A percentile compares a stretch with the other conserved stretches of the same genome.
These are phyloP conservation scores for Leucophenga varia DNA, from an alignment of 1,140 invertebrate species.

Conservation along the genomic window DNA sequence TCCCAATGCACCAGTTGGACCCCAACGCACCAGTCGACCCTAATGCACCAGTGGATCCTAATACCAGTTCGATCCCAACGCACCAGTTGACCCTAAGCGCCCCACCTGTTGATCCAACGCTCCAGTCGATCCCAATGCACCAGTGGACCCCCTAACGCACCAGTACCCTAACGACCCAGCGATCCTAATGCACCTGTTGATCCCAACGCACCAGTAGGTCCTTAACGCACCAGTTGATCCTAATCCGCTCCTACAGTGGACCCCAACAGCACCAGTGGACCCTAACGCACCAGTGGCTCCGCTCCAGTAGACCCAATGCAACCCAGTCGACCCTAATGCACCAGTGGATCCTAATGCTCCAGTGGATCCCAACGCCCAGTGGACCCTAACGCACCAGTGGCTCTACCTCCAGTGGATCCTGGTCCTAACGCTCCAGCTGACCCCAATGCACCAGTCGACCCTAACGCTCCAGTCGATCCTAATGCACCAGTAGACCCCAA, in stretches of 20 bases:
- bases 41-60: slow-evolving; percentile 9
- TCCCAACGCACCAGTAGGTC: slow-evolving; percentile 16
- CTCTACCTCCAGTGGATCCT: neutral
- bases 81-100: slow-evolving; percentile 11
- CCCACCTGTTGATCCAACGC: slow-evolving; percentile 1
- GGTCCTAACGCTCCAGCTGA: slow-evolving; percentile 9
- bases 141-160: slow-evolving; percentile 10
- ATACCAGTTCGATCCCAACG: slow-evolving; percentile 6
- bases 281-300: slow-evolving; percentile 8
- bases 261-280: slow-evolving; percentile 1
- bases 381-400: slow-evolving; percentile 5
- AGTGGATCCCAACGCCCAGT: slow-evolving; percentile 7
- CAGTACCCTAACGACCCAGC: neutral
- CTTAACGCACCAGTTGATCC: slow-evolving; percentile 10
- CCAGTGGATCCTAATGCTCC: slow-evolving; percentile 12
- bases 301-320: slow-evolving; percentile 3
- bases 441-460: slow-evolving; percentile 13
- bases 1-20: slow-evolving; percentile 1
- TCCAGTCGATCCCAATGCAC: slow-evolving; percentile 15
- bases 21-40: slow-evolving; percentile 11
- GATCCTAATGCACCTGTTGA: slow-evolving; percentile 1
- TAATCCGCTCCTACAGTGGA: slow-evolving; percentile 4
- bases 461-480: slow-evolving; percentile 14
- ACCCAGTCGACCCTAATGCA: slow-evolving; percentile 8
- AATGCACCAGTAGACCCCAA: slow-evolving; percentile 4